A percentile compares a stretch with the other conserved stretches of the same genome.
These are phyloP conservation scores for Gobius niger DNA, from an alignment of 2,113 vertebrate genomes.

Conservation along the genomic window DNA sequence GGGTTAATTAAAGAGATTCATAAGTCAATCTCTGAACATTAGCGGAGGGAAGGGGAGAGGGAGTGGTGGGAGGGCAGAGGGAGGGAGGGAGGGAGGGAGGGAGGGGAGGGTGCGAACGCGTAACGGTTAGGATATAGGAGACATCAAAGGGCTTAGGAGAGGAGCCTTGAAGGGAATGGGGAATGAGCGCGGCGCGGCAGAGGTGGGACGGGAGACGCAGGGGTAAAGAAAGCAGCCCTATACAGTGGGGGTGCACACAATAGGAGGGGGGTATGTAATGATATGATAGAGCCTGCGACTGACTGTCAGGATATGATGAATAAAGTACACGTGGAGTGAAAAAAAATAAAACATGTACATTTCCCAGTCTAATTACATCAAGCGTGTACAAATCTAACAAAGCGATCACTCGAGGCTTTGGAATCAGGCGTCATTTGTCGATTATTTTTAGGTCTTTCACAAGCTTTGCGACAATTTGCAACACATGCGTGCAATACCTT, in stretches of 20 bases:
- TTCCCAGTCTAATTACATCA: too few relatives aligned
- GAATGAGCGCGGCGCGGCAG: constrained; percentile 62
- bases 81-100: constrained; percentile 8
- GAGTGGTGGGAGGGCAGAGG: constrained; percentile 45
- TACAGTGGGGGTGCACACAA: not conserved
- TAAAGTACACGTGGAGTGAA: too few relatives aligned
- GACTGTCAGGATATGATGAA: too few relatives aligned
- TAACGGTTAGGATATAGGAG: constrained; percentile 42
- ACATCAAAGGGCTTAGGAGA: constrained; percentile 72
- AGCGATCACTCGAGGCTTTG: too few relatives aligned
- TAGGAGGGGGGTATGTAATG: not conserved
- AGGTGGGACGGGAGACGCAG: constrained; percentile 22
- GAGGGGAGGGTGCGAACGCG: constrained; percentile 27
- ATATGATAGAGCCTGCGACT: not conserved
- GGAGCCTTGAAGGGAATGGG: constrained; percentile 67
- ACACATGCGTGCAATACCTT: too few relatives aligned
- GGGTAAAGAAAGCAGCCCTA: constrained; percentile 22
- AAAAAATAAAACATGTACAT: too few relatives aligned
- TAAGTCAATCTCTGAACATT: constrained; percentile 69
- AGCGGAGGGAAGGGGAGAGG: constrained; percentile 44
- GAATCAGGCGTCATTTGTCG: too few relatives aligned
- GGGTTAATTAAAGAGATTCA: constrained; percentile 70
- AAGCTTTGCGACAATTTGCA: too few relatives aligned
- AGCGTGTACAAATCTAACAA: too few relatives aligned
- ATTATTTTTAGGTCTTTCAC: too few relatives aligned